Base-by-base conservation (phyloP, 2,113 vertebrate species). In the Cyanoderma ruficeps region DNA sequence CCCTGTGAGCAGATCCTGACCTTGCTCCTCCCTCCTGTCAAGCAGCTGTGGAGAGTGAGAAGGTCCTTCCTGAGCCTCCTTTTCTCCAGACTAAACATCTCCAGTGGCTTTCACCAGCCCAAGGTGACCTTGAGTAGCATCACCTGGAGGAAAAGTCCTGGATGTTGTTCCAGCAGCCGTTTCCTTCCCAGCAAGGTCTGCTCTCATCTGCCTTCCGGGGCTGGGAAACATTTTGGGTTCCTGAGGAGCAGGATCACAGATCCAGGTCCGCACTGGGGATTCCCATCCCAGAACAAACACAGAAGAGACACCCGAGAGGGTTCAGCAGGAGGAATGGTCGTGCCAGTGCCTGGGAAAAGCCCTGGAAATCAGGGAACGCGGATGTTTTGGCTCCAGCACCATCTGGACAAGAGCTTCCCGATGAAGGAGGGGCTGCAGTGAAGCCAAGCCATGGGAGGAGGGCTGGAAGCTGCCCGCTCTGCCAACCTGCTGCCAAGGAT, bases 251-350 rank as follows among this genome's bases (percentile, higher is more conserved):
- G 52, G 47, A 16, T 30, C 61, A 8, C 0, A 0, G 3, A 24
- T 23, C 57, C 81, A 81, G 44, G 4, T 3, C 64, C 60, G 41
- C 68, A 1, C 69, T 15, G 65, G 25, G 33, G 12, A 27, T 1
- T 4, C 39, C 57, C 41, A 7, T 33, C 37, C 50, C 8, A 2
- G 22, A 9, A 9, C 44, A 67, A 53, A 39, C 2, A 3, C 25
- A 10, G 44, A 5, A 7, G 11, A 47, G 23, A 22, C 3, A 28
- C 41, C 9, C 0, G 0, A 18, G 81, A 37, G 59, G 9, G 22
- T 50, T 30, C 50, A 60, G 69, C 55, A 57, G 59, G 53, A 76
- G 83, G 17, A 17, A n/a, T 1, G 0, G 28, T 50, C 25, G 42
- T 28, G 68, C 64, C 91, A 63, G 3, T 0, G 11, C 30, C 57